Conservation (phyloP, 2,888 invertebrate species). For the Caenorhabditis sinica region DNA sequence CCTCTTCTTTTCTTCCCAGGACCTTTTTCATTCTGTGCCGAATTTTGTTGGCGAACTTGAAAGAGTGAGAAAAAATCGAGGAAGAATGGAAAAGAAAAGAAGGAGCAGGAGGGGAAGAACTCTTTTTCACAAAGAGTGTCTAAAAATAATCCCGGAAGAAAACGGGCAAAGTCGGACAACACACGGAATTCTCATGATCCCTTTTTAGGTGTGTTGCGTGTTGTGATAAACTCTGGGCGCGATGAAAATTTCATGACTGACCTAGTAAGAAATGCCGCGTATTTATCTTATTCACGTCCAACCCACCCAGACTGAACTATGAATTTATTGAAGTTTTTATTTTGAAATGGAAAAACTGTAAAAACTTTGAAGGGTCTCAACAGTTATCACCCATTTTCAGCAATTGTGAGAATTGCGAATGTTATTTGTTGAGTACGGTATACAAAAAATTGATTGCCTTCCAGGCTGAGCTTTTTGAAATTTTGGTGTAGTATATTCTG, state of each 20-base stretch:
- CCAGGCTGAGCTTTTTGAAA: no score
- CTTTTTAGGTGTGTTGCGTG: constrained; percentile 26
- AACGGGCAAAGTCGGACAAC: constrained; percentile 2
- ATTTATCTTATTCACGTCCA: neutral
- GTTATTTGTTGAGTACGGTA: no score
- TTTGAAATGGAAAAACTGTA: neutral
- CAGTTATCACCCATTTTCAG: no score
- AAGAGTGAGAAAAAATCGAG: neutral
- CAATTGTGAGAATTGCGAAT: no score
- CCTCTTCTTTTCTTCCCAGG: constrained; percentile 9
- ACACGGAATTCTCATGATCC: constrained; percentile 4
- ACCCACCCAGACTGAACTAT: constrained; percentile 1
- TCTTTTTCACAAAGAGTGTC: constrained; percentile 20
- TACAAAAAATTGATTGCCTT: no score
- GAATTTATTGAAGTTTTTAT: neutral
- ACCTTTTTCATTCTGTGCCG: constrained; percentile 31
- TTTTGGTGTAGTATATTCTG: no score
- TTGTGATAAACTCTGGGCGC: neutral
- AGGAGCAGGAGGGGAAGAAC: constrained; percentile 10
- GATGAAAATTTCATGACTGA: constrained; percentile 7
- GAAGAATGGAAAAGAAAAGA: neutral
- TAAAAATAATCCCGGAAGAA: constrained; percentile 52
- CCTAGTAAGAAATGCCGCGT: neutral
- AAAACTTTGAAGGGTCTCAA: neutral
- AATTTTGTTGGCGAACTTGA: constrained; percentile 15